Base-by-base conservation (phyloP, 2,797 vertebrate genomes). In the Novumbra hubbsi region DNA sequence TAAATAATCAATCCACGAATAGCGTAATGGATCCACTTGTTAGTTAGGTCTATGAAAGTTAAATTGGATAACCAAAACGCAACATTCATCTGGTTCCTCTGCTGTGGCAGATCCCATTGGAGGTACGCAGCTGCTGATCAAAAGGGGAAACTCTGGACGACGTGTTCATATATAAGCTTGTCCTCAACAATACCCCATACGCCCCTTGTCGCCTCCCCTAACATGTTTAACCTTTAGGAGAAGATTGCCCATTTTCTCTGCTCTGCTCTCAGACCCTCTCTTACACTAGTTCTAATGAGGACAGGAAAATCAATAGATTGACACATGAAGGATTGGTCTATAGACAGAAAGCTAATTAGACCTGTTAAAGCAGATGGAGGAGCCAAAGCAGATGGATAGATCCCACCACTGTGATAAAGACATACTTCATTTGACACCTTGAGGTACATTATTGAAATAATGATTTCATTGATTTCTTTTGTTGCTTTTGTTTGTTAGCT, bases 271-370 rank as follows among this genome's bases (percentile, higher is more conserved):
- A 80, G 68, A 82, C 88, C 83, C 83, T 14, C n/a, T 24, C 77
- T 88, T 83, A 83, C 80, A 78, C 80, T 27, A 11, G 83, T 80
- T 80, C 82, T 91, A 90, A 91, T 91, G 87, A 90, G 85, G 87
- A 91, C 87, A 90, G 88, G 77, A 78, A 91, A 92, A 93, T 93
- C 92, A 87, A 90, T 93, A 83, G 81, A 90, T 91, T 88, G 91
- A 91, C 88, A 89, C 89, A 92, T 91, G 90, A 91, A 89, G 92
- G 90, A 93, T 93, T 91, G 82, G 86, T 84, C 78, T 88, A 89
- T 83, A 81, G 89, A 91, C 88, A 88, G 86, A 90, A 90, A 91
- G 88, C 85, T 90, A 90, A 92, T 91, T 87, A 90, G 87, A 81
- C 83, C 81, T 73, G 78, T 85, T 88, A 84, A 83, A 79, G 74